A percentile compares a stretch with the other conserved stretches of the same genome.
phyloP scores from a whole-genome alignment of 2,888 invertebrate species.

The Ormyrus pomaceus region DNA sequence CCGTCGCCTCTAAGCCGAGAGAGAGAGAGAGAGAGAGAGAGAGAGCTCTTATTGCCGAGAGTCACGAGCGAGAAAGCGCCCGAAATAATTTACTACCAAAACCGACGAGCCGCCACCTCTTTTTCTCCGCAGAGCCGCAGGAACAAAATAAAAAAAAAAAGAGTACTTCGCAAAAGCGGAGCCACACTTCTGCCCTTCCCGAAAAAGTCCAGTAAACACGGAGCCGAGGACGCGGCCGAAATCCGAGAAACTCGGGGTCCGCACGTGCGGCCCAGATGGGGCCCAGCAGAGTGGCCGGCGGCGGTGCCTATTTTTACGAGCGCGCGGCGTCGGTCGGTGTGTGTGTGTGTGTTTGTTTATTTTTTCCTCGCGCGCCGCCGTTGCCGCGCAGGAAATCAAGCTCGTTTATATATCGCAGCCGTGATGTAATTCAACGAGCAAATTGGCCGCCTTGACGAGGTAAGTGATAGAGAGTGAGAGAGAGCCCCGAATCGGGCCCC shows the following conservation, averaged over 20 bases:
- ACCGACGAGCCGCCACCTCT: too few species aligned
- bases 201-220: too few species aligned
- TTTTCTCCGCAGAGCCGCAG: too few species aligned
- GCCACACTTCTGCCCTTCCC: too few species aligned
- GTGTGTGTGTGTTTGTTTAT: background rate
- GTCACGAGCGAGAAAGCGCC: too few species aligned
- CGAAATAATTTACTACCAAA: too few species aligned
- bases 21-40: too few species aligned
- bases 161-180: too few species aligned
- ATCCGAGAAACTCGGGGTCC: background rate
- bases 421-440: slow-evolving; percentile 53
- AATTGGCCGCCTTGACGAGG: slow-evolving; percentile 48
- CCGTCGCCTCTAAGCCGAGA: too few species aligned
- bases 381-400: slow-evolving; percentile 27
- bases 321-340: background rate
- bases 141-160: too few species aligned
- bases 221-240: background rate
- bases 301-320: background rate
- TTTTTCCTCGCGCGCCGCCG: background rate
- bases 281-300: slow-evolving; percentile 11
- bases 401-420: slow-evolving; percentile 18
- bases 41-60: too few species aligned
- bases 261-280: slow-evolving; percentile 49
- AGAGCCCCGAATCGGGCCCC: background rate
- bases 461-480: slow-evolving; percentile 41